Conservation (phyloP, 37 sponge, comb jelly and placozoan genomes). For the Halisarca cf. caerulea region DNA sequence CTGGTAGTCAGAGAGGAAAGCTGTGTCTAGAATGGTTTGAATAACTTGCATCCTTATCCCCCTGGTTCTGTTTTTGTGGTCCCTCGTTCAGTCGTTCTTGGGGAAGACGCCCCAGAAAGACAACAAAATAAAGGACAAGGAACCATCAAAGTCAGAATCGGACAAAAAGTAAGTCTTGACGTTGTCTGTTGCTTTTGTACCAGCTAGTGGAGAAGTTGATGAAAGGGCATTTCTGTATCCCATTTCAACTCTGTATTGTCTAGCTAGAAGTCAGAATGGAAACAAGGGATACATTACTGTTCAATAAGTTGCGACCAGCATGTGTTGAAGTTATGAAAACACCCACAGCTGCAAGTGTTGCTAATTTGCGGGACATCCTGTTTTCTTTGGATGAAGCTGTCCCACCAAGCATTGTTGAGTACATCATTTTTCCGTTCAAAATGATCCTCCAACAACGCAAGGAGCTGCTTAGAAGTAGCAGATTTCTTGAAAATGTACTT, state of each 20-base stretch:
- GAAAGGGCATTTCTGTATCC: no score
- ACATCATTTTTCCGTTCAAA: slow-evolving; percentile 63
- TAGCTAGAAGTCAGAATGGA: background rate
- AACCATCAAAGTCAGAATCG: no score
- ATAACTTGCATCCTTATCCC: slow-evolving; percentile 53
- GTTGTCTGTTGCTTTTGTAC: no score
- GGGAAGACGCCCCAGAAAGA: slow-evolving; percentile 12
- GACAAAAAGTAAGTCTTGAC: no score
- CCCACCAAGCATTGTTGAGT: slow-evolving; percentile 47
- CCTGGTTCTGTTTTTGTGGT: slow-evolving; percentile 55
- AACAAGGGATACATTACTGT: slow-evolving; percentile 26
- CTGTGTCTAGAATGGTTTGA: slow-evolving; percentile 48
- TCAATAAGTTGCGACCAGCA: slow-evolving; percentile 42
- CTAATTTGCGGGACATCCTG: background rate
- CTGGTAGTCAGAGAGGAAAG: no score
- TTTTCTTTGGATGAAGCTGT: background rate
- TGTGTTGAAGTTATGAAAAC: slow-evolving; percentile 62
- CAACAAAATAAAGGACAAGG: slow-evolving; percentile 20
- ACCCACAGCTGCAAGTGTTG: slow-evolving; percentile 31
- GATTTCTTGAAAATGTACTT: background rate
- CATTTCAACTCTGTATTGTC: no score
- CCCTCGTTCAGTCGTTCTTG: slow-evolving; percentile 24
- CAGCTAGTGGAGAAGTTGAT: no score
- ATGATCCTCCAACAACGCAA: slow-evolving; percentile 38
- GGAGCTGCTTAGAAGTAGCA: slow-evolving; percentile 19